Conservation (phyloP, 2,113 vertebrate genomes). For the Dasyornis broadbenti region DNA sequence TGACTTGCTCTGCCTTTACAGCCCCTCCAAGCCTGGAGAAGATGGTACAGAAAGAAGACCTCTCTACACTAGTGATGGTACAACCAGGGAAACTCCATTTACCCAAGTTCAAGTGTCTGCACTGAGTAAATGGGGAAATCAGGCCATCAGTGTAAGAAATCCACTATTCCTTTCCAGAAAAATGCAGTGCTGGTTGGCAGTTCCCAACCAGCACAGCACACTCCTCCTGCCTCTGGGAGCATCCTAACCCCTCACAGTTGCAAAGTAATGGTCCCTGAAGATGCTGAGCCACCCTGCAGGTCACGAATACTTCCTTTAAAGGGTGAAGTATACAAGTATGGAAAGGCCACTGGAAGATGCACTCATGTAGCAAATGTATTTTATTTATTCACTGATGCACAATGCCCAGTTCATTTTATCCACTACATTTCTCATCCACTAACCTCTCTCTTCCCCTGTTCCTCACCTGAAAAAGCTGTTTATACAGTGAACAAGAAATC, state of each 20-base stretch:
- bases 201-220: not conserved
- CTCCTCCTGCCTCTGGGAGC: not conserved
- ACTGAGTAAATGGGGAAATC: not conserved
- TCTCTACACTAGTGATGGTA: not conserved
- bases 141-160: not conserved
- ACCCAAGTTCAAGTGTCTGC: not conserved
- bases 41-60: not conserved
- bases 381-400: not conserved
- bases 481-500: not conserved
- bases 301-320: not conserved
- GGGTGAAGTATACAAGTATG: not conserved
- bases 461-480: not conserved
- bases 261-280: not conserved
- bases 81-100: not conserved
- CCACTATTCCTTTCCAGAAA: not conserved
- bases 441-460: not conserved
- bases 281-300: not conserved
- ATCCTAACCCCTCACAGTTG: not conserved
- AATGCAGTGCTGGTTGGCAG: not conserved
- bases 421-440: not conserved
- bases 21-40: not conserved
- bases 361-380: not conserved
- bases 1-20: not conserved
- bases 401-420: not conserved
- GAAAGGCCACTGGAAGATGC: not conserved